phyloP scores from a whole-genome alignment of 2,888 invertebrate genomes.

The Sesamia inferens region DNA sequence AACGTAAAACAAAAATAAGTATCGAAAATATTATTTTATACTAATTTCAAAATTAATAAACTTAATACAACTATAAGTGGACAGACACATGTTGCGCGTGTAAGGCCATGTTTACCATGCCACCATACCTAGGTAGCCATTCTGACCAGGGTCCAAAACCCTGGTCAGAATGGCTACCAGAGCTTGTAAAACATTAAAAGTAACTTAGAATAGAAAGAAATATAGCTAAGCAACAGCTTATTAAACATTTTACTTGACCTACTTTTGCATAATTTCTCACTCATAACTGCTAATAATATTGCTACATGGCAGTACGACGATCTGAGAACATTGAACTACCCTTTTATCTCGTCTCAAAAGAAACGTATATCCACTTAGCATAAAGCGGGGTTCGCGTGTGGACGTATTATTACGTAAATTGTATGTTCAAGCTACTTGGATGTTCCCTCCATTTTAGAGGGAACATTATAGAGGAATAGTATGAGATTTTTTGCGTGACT shows the following conservation, averaged over 20 bases:
- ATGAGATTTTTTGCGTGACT: constrained; percentile 16
- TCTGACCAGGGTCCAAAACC: too few relatives aligned
- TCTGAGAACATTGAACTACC: constrained; percentile 24
- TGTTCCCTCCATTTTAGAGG: not conserved
- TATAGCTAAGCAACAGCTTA: too few relatives aligned
- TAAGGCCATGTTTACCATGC: too few relatives aligned
- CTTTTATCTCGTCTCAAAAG: constrained; percentile 56
- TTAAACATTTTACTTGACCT: too few relatives aligned
- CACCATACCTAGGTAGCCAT: too few relatives aligned
- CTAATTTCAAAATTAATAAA: not conserved
- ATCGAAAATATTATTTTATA: too few relatives aligned
- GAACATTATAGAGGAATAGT: constrained; percentile 15
- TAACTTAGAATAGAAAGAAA: not conserved
- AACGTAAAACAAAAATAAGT: too few relatives aligned
- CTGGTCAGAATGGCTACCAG: not conserved
- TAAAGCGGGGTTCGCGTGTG: constrained; percentile 55
- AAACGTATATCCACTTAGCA: constrained; percentile 55
- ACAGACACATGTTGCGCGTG: too few relatives aligned
- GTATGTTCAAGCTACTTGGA: constrained; percentile 30
- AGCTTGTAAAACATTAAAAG: not conserved
- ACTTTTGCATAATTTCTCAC: constrained; percentile 3
- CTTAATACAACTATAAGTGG: not conserved
- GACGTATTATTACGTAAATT: constrained; percentile 54
- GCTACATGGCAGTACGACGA: constrained; percentile 8
- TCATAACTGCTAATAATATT: constrained; percentile 21